Evolutionary conservation across 2,888 invertebrate species (phyloP).

Genomic region (Apodemia zela): DNA sequence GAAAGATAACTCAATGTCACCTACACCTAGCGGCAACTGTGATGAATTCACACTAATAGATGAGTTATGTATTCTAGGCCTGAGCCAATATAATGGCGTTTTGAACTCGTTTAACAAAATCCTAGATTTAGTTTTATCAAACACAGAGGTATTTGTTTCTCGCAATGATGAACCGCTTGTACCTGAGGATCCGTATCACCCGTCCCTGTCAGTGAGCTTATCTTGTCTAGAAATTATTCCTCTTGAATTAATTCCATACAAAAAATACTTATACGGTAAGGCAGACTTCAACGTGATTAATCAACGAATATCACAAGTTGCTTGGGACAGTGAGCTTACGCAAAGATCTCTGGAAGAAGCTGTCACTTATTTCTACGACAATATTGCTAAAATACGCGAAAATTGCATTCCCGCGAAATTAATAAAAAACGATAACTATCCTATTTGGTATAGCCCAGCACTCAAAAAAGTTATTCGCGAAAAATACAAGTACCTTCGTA

Average conservation of each 20-base stretch:
- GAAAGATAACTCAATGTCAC: background rate
- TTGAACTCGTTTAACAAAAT: background rate
- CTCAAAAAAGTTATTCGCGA: too few relatives aligned
- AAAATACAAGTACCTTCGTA: too few relatives aligned
- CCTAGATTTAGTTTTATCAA: background rate
- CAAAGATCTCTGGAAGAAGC: background rate
- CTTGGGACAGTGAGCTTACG: background rate
- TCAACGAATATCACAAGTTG: background rate
- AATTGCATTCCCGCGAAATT: too few relatives aligned
- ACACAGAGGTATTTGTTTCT: background rate
- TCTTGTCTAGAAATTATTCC: background rate
- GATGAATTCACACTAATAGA: background rate
- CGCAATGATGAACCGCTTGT: background rate
- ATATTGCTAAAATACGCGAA: too few relatives aligned
- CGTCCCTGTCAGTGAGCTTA: background rate
- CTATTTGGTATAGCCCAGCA: too few relatives aligned
- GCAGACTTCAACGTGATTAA: background rate
- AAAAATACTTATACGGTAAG: background rate
- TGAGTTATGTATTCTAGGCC: background rate
- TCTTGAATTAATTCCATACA: background rate
- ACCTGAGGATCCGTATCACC: background rate
- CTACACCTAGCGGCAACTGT: too few relatives aligned
- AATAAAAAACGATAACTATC: too few relatives aligned
- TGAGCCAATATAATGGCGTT: background rate
- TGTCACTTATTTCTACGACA: background rate